phyloP scores from a whole-genome alignment of 2,888 invertebrate genomes.

The Lepas anatifera region DNA sequence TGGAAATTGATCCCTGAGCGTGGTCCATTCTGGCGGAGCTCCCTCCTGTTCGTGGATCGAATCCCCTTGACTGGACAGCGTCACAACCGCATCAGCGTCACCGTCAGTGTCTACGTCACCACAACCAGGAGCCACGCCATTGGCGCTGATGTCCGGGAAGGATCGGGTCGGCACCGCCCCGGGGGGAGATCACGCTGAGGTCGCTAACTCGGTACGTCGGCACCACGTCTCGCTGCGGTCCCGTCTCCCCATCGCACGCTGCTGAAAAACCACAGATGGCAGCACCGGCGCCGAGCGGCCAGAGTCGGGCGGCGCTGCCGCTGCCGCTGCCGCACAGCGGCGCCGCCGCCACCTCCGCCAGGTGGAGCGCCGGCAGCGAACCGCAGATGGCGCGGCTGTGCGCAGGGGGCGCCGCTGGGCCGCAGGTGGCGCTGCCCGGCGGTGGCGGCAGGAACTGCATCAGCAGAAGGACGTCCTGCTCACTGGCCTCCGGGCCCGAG shows the following conservation, averaged over 20 bases:
- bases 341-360: not conserved
- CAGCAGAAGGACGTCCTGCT: not conserved
- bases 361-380: not conserved
- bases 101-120: not conserved
- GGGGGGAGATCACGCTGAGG: slow-evolving; percentile 18
- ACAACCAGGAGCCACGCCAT: not conserved
- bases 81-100: not conserved
- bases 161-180: too few species aligned
- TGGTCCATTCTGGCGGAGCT: not conserved
- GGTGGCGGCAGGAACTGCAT: not conserved
- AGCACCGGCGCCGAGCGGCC: not conserved
- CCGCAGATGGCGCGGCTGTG: not conserved
- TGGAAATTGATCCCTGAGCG: not conserved
- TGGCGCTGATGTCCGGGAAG: too few species aligned
- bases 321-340: not conserved
- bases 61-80: not conserved
- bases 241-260: too few species aligned
- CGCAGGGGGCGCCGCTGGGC: not conserved
- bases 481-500: not conserved
- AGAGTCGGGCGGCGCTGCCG: not conserved
- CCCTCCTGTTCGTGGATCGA: not conserved
- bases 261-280: too few species aligned
- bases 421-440: not conserved
- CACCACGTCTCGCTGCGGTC: too few species aligned
- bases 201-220: slow-evolving; percentile 20